Conservation (phyloP, 2,113 vertebrate genomes). For the Columba livia region DNA sequence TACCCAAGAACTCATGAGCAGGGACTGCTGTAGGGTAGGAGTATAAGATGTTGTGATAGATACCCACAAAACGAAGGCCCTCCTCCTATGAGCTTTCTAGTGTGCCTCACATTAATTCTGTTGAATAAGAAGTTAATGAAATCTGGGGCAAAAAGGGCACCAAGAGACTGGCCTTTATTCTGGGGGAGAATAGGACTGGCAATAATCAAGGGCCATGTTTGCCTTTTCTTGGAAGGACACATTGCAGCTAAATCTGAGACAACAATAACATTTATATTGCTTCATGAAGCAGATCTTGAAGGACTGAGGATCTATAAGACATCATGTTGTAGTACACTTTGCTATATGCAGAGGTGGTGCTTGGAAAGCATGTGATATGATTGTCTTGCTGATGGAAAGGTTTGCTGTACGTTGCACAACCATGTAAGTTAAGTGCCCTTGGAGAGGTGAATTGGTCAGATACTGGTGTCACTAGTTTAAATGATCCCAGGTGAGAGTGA, state of each 20-base stretch:
- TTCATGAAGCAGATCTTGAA: neutral
- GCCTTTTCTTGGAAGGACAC: neutral
- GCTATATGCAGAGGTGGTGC: neutral
- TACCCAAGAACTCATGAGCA: neutral
- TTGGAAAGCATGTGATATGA: neutral
- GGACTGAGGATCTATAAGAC: neutral
- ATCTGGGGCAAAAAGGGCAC: neutral
- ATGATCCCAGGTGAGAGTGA: neutral
- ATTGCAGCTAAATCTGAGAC: neutral
- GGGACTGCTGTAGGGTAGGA: neutral
- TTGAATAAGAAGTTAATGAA: neutral
- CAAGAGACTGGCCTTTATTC: neutral
- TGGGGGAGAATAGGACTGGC: neutral
- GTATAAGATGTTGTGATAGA: neutral
- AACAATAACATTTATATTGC: neutral
- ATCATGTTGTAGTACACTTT: fast-evolving
- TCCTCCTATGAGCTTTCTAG: neutral
- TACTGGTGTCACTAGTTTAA: neutral
- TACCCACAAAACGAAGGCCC: neutral
- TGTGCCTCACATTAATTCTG: neutral
- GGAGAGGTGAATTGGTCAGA: neutral
- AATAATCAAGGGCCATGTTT: neutral
- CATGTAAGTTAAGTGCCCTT: neutral
- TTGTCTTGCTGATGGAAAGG: neutral
- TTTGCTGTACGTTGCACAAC: neutral